Conservation (phyloP, 2,888 invertebrate species). For the Caenorhabditis parvicauda region DNA sequence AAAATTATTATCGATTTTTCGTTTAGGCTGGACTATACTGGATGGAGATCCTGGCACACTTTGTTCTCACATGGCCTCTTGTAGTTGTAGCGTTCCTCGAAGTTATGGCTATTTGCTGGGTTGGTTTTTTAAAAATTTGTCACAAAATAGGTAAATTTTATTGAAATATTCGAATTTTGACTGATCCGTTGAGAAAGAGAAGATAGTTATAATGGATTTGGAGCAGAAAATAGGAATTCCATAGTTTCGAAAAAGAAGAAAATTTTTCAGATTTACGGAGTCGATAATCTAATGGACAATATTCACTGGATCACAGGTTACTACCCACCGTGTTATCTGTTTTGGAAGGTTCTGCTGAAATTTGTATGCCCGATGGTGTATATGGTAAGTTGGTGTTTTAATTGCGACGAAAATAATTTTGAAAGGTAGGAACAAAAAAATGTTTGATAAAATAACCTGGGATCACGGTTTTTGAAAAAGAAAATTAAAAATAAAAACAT, state of each 20-base stretch:
- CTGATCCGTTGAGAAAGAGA: no score
- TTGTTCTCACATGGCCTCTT: slow-evolving; percentile 67
- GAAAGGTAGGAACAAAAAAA: no score
- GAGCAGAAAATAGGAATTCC: no score
- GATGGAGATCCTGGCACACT: slow-evolving; percentile 67
- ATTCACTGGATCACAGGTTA: slow-evolving; percentile 71
- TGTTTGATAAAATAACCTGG: no score
- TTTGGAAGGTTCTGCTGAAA: slow-evolving; percentile 77
- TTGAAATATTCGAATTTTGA: not conserved
- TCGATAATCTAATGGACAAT: slow-evolving; percentile 66
- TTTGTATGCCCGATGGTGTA: slow-evolving; percentile 73
- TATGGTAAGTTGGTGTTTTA: slow-evolving; percentile 70
- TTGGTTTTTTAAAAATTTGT: slow-evolving; percentile 36
- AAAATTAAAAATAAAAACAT: no score
- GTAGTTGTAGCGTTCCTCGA: slow-evolving; percentile 70
- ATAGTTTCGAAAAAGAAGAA: not conserved
- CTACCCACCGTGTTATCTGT: slow-evolving; percentile 67
- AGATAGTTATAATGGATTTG: no score
- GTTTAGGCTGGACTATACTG: slow-evolving; percentile 66
- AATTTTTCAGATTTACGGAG: slow-evolving; percentile 53
- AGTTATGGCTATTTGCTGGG: slow-evolving; percentile 67
- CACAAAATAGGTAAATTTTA: not conserved
- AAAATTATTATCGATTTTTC: slow-evolving; percentile 3
- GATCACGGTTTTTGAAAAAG: no score
- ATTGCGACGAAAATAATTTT: no score